A percentile compares a stretch with the other conserved stretches of the same genome.
phyloP scores from a whole-genome alignment of 2,797 vertebrate genomes.

The Amblyopsis hoosieri region DNA sequence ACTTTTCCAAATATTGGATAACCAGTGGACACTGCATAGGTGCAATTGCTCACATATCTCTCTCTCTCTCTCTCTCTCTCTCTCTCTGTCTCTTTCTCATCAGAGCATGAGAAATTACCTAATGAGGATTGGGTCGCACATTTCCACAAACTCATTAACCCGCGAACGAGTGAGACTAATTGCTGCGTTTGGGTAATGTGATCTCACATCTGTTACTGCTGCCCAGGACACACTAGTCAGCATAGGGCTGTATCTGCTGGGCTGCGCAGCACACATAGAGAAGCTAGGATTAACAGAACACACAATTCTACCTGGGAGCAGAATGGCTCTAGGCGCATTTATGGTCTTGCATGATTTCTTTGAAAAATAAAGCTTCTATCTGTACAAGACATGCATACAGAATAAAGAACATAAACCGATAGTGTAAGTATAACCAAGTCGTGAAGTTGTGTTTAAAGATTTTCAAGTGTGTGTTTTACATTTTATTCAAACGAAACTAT shows the following conservation, averaged over 20 bases:
- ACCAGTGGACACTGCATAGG: conserved; percentile 26
- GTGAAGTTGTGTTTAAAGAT: no score
- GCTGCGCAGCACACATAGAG: conserved; percentile 48
- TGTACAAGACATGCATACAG: no score
- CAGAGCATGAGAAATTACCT: conserved; percentile 98
- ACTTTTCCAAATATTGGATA: not conserved
- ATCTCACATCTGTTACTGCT: conserved; percentile 98
- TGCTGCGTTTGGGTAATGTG: conserved; percentile 99
- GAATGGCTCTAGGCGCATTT: conserved; percentile 23
- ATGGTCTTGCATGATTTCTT: not conserved
- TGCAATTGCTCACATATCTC: not conserved
- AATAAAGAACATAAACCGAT: no score
- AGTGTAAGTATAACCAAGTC: no score
- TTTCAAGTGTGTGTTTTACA: no score
- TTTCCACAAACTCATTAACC: conserved; percentile 99
- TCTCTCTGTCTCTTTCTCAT: conserved; percentile 76
- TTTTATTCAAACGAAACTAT: no score
- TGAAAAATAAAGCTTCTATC: no score
- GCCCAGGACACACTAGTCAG: conserved; percentile 74
- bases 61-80: conserved; percentile 8
- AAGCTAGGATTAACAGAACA: conserved; percentile 42
- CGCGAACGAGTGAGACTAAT: conserved; percentile 98
- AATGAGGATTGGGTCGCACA: conserved; percentile 99
- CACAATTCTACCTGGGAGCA: conserved; percentile 39
- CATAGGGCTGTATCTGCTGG: conserved; percentile 66